Evolutionary conservation across 2,797 vertebrate genomes (phyloP).

Genomic region (Falco concolor): DNA sequence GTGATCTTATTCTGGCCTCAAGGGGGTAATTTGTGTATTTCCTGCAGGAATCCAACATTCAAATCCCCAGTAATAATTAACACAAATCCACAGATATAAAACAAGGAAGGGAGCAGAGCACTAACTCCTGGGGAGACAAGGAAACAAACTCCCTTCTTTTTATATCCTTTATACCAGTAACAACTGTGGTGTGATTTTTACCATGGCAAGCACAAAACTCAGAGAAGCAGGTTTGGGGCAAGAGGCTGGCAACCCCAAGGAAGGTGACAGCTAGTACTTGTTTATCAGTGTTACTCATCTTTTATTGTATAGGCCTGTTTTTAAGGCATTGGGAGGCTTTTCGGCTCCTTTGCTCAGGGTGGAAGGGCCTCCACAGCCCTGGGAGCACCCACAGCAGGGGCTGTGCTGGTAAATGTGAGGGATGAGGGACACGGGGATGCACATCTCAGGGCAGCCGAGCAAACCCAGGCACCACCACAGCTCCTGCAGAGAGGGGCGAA

Average conservation of each 20-base stretch:
- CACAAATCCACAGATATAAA: neutral
- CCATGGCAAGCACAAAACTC: neutral
- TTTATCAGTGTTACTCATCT: neutral
- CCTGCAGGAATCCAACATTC: neutral
- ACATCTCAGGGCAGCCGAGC: accelerated
- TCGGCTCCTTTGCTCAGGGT: neutral
- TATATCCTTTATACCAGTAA: neutral
- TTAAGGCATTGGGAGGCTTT: neutral
- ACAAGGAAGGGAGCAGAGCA: neutral
- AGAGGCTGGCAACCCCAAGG: neutral
- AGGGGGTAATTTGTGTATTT: neutral
- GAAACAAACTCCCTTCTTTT: neutral
- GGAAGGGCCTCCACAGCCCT: neutral
- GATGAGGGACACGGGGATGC: too few species aligned
- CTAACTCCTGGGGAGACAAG: neutral
- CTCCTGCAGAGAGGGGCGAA: neutral
- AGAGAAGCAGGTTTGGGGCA: neutral
- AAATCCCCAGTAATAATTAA: neutral
- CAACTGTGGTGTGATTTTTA: neutral
- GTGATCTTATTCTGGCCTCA: neutral
- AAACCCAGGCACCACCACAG: neutral
- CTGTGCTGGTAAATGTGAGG: neutral
- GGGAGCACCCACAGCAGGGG: neutral
- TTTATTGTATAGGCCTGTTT: neutral
- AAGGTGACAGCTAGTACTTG: neutral